Evolutionary conservation across 2,797 vertebrate species (phyloP).

Genomic region (Gastrophryne carolinensis): DNA sequence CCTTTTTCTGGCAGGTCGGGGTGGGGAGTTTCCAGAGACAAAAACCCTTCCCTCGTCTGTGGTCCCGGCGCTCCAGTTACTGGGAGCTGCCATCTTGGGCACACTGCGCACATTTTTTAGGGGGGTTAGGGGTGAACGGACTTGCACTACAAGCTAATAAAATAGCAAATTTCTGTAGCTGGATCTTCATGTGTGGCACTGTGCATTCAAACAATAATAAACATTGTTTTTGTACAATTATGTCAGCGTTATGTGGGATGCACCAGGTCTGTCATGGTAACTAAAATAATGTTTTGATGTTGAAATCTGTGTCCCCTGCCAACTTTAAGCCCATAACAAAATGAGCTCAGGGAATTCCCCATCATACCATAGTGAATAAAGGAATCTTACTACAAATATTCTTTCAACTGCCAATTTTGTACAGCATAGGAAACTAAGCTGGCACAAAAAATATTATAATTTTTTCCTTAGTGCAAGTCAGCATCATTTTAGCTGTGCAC

Average conservation of each 20-base stretch:
- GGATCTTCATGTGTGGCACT: not conserved
- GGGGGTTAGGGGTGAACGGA: too few relatives aligned
- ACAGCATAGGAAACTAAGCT: too few relatives aligned
- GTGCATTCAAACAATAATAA: not conserved
- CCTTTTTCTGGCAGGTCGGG: too few relatives aligned
- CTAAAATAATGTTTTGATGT: not conserved
- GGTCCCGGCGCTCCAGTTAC: too few relatives aligned
- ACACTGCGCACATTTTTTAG: too few relatives aligned
- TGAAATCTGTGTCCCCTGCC: not conserved
- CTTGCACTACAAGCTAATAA: too few relatives aligned
- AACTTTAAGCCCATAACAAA: not conserved
- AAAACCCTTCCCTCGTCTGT: too few relatives aligned
- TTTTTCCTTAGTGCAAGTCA: too few relatives aligned
- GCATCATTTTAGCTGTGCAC: too few relatives aligned
- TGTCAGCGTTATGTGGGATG: not conserved
- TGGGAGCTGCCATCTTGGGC: too few relatives aligned
- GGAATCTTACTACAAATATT: constrained; percentile 25
- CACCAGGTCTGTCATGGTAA: not conserved
- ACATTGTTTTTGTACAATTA: not conserved
- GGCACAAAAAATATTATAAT: too few relatives aligned
- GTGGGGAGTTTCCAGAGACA: too few relatives aligned
- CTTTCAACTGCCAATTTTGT: not conserved
- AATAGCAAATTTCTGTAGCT: not conserved
- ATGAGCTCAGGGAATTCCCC: constrained; percentile 21
- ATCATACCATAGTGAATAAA: not conserved